These are phyloP conservation scores for Phlogophora meticulosa DNA, from an alignment of 2,888 invertebrate genomes.

Conservation along the genomic window DNA sequence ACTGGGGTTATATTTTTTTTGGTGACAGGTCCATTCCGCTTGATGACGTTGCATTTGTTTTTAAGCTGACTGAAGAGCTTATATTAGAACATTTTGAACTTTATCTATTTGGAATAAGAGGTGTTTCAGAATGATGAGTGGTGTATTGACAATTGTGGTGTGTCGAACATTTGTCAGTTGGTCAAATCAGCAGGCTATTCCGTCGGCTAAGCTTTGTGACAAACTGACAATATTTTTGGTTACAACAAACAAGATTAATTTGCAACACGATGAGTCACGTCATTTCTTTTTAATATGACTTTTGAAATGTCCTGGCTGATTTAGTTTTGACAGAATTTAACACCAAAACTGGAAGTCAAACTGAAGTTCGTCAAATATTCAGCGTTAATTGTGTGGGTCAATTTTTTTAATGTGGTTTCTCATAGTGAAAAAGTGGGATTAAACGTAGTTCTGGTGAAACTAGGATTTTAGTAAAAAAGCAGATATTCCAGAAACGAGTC, in stretches of 20 bases:
- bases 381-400: not conserved
- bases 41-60: slow-evolving; percentile 74
- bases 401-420: not conserved
- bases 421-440: no score
- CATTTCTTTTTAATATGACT: slow-evolving; percentile 22
- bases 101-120: slow-evolving; percentile 15
- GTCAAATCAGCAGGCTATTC: slow-evolving; percentile 66
- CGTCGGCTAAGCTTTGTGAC: slow-evolving; percentile 65
- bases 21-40: slow-evolving; percentile 52
- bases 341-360: not conserved
- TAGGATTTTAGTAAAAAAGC: no score
- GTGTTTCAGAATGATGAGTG: not conserved
- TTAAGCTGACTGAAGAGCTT: slow-evolving; percentile 24
- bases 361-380: no score
- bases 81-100: slow-evolving; percentile 18
- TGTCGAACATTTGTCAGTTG: slow-evolving; percentile 72
- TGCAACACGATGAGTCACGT: slow-evolving; percentile 33
- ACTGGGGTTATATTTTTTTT: slow-evolving; percentile 71
- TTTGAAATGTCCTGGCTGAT: not conserved
- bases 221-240: slow-evolving; percentile 60
- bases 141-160: slow-evolving; percentile 14
- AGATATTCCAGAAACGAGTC: no score
- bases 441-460: no score
- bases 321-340: not conserved
- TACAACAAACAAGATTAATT: slow-evolving; percentile 13